Evolutionary conservation across 2,888 invertebrate species (phyloP).

Genomic region (Holacanthella duospinosa): DNA sequence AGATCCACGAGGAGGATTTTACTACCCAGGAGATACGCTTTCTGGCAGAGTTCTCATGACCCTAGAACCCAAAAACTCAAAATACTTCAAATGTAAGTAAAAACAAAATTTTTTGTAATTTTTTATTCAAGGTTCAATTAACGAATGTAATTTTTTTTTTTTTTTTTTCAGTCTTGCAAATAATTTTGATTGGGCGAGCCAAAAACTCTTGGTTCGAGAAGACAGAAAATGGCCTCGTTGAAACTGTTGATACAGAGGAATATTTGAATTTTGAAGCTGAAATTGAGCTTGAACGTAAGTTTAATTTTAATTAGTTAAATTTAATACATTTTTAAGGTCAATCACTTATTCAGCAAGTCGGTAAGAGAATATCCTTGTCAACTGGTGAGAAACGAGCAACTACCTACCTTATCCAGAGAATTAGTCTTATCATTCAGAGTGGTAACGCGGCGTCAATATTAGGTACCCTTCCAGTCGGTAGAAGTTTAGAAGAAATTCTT

Average conservation of each 20-base stretch:
- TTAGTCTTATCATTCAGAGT: no score
- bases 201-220: conserved; percentile 1
- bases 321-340: no score
- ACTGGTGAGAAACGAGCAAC: no score
- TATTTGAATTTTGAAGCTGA: conserved; percentile 1
- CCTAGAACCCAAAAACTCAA: not conserved
- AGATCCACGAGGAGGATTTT: no score
- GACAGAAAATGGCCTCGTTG: not conserved
- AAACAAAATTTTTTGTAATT: not conserved
- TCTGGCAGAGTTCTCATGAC: not conserved
- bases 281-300: not conserved
- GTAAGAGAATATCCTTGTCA: no score
- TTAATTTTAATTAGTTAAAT: not conserved
- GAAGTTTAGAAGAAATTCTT: no score
- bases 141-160: no score
- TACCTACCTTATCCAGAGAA: no score
- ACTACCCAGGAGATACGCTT: not conserved
- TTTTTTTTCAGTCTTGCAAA: not conserved
- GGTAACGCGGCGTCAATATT: no score
- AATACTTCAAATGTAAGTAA: not conserved
- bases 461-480: no score
- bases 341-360: no score
- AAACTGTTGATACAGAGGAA: not conserved
- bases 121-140: no score
- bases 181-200: not conserved